Percentiles rank a stretch among this genome's conserved stretches.
These are phyloP conservation scores for Pangasius larnaudii DNA, from an alignment of 2,797 vertebrate species.

Conservation along the genomic window DNA sequence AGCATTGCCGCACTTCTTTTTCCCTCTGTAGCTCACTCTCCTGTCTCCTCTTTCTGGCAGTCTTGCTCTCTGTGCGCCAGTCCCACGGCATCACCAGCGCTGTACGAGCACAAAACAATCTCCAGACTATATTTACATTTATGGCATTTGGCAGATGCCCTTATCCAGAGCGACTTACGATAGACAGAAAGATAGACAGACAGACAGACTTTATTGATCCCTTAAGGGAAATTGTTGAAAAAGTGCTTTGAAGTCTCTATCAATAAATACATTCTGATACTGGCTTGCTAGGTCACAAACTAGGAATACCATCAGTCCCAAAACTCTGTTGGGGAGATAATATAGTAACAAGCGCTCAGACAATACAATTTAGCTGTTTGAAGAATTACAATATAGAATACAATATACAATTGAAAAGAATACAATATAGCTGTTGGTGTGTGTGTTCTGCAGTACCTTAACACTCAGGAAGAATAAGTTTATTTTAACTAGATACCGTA, in stretches of 20 bases:
- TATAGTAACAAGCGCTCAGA: no score
- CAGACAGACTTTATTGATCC: no score
- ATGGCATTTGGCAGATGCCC: no score
- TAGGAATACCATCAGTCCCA: no score
- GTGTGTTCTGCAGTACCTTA: neutral
- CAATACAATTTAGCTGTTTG: neutral
- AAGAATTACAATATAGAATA: neutral
- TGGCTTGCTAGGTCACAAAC: no score
- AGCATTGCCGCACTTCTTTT: conserved; percentile 56
- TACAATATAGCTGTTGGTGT: neutral
- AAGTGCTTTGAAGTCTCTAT: no score
- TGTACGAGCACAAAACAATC: conserved; percentile 22
- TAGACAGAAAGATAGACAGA: no score
- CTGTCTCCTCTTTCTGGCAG: conserved; percentile 61
- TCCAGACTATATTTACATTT: neutral
- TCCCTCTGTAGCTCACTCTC: conserved; percentile 62
- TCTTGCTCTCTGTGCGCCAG: conserved; percentile 68
- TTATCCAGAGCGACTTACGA: no score
- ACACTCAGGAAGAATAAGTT: neutral
- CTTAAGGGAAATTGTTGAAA: no score
- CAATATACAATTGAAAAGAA: no score
- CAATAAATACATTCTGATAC: no score
- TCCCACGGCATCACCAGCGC: conserved; percentile 64
- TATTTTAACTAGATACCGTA: neutral
- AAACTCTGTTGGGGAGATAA: no score